Evolutionary conservation across 2,797 vertebrate species (phyloP), one percentile per base, ranked within the genome.

Genomic region (Sebastes variabilis): DNA sequence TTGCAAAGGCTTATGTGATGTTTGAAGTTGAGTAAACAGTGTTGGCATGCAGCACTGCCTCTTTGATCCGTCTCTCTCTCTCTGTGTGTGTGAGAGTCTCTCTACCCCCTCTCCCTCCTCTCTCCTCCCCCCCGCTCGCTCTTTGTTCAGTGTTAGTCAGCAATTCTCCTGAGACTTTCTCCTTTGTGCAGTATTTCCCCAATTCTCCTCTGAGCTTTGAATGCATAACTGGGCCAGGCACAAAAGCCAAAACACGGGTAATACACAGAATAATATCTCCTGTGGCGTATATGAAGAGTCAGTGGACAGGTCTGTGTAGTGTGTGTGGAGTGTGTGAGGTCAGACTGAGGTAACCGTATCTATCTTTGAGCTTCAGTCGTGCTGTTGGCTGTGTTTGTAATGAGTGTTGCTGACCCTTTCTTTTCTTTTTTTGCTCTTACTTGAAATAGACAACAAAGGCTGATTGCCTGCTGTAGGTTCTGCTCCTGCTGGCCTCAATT

Each of bases 61-160:
- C 88, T 85, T 91, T 90, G 85, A 92, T 93, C 87, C 66, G 20
- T 82, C 66, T 79, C 20, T 87, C 20, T 87, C 8, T 83, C 36
- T 38, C 4, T 36, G 56, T 91, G 16, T 75, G 60, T 78, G 54
- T 24, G 62, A 65, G 13, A 61, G 73, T 68, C 34, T 77, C 36
- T 32, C 49, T 66, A 16, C 24, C 16, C 52, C 36, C n/a, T n/a
- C 66, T 14, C 72, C 7, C 38, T 29, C 24, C 27, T 59, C 18
- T 60, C 65, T 75, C 75, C 56, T 65, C 73, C 73, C 36, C 38
- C 78, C 59, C 25, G 38, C 72, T 65, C 12, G 55, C 73, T 82
- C 85, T 93, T 93, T 93, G 91, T 92, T 94, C 91, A 78, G 71
- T 62, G 71, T 93, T 92, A 83, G 86, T 92, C 91, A 93, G 92